A percentile compares a stretch with the other conserved stretches of the same genome.
Conservation (phyloP, 1,140 invertebrate species). For the Orussus abietinus region DNA sequence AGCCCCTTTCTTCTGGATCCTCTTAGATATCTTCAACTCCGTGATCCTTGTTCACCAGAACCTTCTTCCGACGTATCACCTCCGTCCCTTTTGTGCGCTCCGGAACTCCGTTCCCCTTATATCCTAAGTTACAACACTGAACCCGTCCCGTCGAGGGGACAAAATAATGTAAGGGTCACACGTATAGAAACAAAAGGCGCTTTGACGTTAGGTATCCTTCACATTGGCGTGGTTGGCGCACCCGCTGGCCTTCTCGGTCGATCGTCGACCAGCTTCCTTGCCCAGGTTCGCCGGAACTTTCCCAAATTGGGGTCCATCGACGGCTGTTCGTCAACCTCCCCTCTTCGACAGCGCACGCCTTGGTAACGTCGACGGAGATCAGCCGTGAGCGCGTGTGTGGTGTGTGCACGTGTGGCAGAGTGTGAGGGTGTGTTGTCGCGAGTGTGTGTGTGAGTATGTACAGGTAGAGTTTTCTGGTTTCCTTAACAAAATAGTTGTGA, state of each 20-base stretch:
- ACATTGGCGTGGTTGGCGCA: too few relatives aligned
- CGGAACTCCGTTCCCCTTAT: conserved; percentile 39
- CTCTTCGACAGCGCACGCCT: too few relatives aligned
- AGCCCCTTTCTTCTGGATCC: background rate
- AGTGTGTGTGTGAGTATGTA: conserved; percentile 30
- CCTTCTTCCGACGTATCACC: conserved; percentile 10
- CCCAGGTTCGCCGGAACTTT: too few relatives aligned
- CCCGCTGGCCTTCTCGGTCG: too few relatives aligned
- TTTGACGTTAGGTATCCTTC: too few relatives aligned
- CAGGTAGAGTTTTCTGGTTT: conserved; percentile 27
- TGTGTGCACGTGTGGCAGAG: conserved; percentile 10
- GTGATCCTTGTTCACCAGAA: background rate
- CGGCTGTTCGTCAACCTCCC: too few relatives aligned
- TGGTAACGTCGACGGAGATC: too few relatives aligned
- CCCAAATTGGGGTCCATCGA: too few relatives aligned
- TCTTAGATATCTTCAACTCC: conserved; percentile 10
- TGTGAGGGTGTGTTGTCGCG: conserved; percentile 25
- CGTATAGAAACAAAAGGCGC: conserved; percentile 31
- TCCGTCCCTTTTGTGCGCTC: conserved; percentile 25
- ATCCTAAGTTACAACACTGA: conserved; percentile 51
- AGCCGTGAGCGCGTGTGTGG: background rate
- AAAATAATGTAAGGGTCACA: conserved; percentile 47
- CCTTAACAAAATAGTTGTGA: conserved; percentile 48
- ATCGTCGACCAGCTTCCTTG: too few relatives aligned
- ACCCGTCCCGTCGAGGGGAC: conserved; percentile 45